Evolutionary conservation across 1,140 invertebrate genomes (phyloP), one percentile per base, ranked within the genome.

Genomic region (Monomorium pharaonis): DNA sequence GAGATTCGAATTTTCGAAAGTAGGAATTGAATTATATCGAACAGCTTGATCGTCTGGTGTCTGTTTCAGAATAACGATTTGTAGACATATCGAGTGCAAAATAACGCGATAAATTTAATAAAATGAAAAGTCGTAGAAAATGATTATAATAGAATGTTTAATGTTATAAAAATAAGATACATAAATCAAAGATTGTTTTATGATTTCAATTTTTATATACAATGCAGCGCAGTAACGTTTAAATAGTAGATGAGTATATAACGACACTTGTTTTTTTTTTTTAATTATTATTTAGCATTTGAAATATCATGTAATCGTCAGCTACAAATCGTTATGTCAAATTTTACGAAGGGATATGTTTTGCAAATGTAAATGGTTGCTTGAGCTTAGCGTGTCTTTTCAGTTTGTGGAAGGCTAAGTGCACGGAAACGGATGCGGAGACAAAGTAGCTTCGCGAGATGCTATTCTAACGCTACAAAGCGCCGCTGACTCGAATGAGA

Each of bases 401-500:
- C 56, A 69, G 27, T 84, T 70, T 70, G 65, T 24, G 44, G 47
- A 65, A 60, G 70, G 62, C 87, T 77, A 88, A 88, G 74, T 88
- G 86, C 77, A 63, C 74, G 87, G 86, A 89, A 89, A 75, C 86
- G 87, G 86, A 89, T 89, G 81, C 49, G 81, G 44, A 85, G 87
- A 88, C 86, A 88, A 89, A 89, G 87, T 88, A 58, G 81, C 86
- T 85, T 27, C n/a, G 86, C 87, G 65, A 63, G 83, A 74, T 89
- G 69, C 87, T 84, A 74, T 80, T 85, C 76, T 56, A 65, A 24
- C 86, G 49, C 67, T 76, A 87, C 87, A 85, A 89, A 88, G 77
- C 21, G 47, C 44, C 62, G 77, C 74, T 72, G 16, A 74, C 63
- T 69, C 16, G 9, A 87, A 74, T 6, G 86, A 84, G 47, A 54